These are phyloP conservation scores for Mycteria americana DNA, from an alignment of 2,797 vertebrate species.

Conservation along the genomic window DNA sequence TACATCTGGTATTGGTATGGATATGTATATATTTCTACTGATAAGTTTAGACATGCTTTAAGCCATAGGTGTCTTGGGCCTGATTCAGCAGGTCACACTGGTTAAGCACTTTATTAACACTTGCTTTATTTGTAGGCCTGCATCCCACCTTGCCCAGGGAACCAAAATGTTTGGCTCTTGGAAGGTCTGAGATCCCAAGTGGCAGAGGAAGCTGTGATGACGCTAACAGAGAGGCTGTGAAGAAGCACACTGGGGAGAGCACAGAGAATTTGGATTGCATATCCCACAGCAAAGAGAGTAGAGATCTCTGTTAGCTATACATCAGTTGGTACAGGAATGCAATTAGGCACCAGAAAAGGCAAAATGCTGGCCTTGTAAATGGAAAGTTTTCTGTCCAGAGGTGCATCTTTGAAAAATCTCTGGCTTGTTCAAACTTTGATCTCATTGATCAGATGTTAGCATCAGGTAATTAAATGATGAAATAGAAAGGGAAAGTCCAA, in stretches of 20 bases:
- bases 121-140: background rate
- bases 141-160: background rate
- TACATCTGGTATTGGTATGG: background rate
- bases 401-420: background rate
- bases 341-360: background rate
- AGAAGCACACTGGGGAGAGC: background rate
- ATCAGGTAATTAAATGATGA: constrained; percentile 60
- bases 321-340: background rate
- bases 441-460: constrained; percentile 37
- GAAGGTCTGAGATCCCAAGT: background rate
- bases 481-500: constrained; percentile 47
- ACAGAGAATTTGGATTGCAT: fast-evolving
- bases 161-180: background rate
- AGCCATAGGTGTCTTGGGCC: background rate
- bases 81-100: background rate
- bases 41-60: background rate
- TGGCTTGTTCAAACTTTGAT: constrained; percentile 13
- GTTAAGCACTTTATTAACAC: background rate
- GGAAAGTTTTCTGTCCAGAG: background rate
- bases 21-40: background rate
- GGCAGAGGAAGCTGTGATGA: background rate
- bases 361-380: background rate
- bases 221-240: background rate
- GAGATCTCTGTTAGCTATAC: background rate
- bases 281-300: background rate